Percentiles rank a stretch among this genome's conserved stretches.
Evolutionary conservation across 2,888 invertebrate species (phyloP).

Genomic region (Glaucopsyche alexis): DNA sequence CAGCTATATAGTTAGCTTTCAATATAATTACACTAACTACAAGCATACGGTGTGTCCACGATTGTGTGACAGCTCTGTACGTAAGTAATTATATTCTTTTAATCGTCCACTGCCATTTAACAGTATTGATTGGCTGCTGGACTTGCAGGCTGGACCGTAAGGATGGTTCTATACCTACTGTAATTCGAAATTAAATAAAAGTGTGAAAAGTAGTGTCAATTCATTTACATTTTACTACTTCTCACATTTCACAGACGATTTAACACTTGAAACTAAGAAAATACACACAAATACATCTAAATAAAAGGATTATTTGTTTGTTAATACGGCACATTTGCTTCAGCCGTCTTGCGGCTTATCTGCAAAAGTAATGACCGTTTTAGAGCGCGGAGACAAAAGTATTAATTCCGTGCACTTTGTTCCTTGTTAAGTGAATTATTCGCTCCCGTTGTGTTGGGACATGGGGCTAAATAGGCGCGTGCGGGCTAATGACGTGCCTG

Average conservation of each 20-base stretch:
- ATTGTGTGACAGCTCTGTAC: too few species aligned
- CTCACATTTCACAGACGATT: not conserved
- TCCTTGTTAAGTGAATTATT: slow-evolving; percentile 28
- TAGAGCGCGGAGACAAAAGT: slow-evolving; percentile 22
- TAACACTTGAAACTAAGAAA: not conserved
- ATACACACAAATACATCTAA: slow-evolving; percentile 8
- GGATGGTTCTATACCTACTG: too few species aligned
- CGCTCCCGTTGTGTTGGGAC: not conserved
- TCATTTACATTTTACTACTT: not conserved
- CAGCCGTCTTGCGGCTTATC: slow-evolving; percentile 25
- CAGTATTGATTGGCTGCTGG: too few species aligned
- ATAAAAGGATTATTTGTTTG: slow-evolving; percentile 24
- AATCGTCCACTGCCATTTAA: too few species aligned
- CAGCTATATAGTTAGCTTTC: too few species aligned
- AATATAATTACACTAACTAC: too few species aligned
- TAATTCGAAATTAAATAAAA: too few species aligned
- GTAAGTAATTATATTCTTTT: too few species aligned
- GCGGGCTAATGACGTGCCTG: slow-evolving; percentile 41
- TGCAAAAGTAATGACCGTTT: slow-evolving; percentile 28
- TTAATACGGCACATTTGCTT: slow-evolving; percentile 20
- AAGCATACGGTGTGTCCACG: too few species aligned
- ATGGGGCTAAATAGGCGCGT: slow-evolving; percentile 32
- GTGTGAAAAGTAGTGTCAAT: too few species aligned
- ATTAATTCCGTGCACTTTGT: slow-evolving; percentile 26
- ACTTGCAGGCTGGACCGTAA: too few species aligned